Evolutionary conservation across 2,888 invertebrate genomes (phyloP), one percentile per base, ranked within the genome.

Genomic region (Ormyrus nitidulus): DNA sequence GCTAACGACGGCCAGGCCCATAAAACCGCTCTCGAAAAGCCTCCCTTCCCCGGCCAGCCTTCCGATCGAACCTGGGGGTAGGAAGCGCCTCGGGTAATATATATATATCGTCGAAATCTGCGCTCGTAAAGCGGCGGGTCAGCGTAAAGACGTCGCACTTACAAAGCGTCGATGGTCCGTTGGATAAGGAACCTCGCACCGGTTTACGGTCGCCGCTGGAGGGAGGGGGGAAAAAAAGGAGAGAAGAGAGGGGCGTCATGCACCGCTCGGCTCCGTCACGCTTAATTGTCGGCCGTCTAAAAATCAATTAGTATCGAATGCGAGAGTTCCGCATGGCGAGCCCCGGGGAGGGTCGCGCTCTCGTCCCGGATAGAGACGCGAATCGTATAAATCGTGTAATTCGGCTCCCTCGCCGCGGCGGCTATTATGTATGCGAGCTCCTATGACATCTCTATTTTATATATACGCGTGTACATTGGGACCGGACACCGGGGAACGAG

Each of bases 251-350:
- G 58, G 34, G 58, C 74, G 58, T 19, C 56, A 49, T n/a, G 65
- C 56, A 48, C 34, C 74, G 49, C 44, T 64, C 73, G 49, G 19
- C 19, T 19, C 19, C 64, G 74, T 74, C 75, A 54, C 68, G 75
- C 44, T 76, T 61, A 76, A 68, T 76, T 61, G 68, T 66, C 75
- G 61, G 61, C 9, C 51, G 56, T 74, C 34, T 10, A 76, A 62
- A 77, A 77, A 77, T 77, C 76, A 77, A 77, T 77, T 77, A 77
- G 76, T 56, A 70, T 70, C 62, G 62, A 77, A 62, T 51, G n/a
- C 6, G 64, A 44, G 53, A 68, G 66, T 66, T 66, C 56, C 66
- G 66, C 58, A 59, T 59, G 59, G 68, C 44, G 54, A 54, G 11
- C 44, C 48, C 19, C 1, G 19, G 19, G 19, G 19, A 13, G 46